Base-by-base conservation (phyloP, 2,888 invertebrate species). In the Sepiola atlantica region DNA sequence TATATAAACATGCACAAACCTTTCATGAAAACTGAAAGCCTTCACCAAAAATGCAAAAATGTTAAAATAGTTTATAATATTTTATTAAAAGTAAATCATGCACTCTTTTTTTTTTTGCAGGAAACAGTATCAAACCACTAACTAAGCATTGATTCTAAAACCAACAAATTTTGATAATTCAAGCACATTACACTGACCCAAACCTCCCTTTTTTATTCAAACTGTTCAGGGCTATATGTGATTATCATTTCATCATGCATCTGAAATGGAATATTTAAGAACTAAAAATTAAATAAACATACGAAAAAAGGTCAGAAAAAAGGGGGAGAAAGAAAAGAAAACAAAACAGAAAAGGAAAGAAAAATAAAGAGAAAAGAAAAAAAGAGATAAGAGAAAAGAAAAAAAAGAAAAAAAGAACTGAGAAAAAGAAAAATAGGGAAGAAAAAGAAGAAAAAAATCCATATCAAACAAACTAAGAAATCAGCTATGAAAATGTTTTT, bases 391-490 rank as follows among this genome's bases (percentile, higher is more conserved):
- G 8, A 45, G 45, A 45, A 8, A 45, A 45, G 45, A 45, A 45
- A 45, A 8, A 45, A 45, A 45, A 45, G 8, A 45, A 45, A 8
- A 45, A 45, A 45, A 45, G 45, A 45, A 45, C 2, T 4, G 8
- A 45, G 45, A 45, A 45, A 45, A 45, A 45, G 45, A 45, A 45
- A 45, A 45, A 45, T 45, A 45, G 45, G 8, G 45, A 45, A 45
- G 8, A 57, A 24, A 57, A 21, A 0, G 21, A 57, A 57, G 20
- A 57, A 21, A 57, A 21, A 57, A 57, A 21, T 10, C 10, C 21
- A 61, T 24, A 61, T 77, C 77, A 77, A n/a, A n/a, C 77, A 77
- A 77, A 77, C n/a, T n/a, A n/a, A 77, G n/a, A 77, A 77, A 77
- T 77, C 28, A n/a, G 77, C 77, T n/a, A 77, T 77, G 77, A 14